Percentiles rank a stretch among this genome's conserved stretches.
phyloP scores from a whole-genome alignment of 1,140 invertebrate genomes.

The Octopus bimaculoides region DNA sequence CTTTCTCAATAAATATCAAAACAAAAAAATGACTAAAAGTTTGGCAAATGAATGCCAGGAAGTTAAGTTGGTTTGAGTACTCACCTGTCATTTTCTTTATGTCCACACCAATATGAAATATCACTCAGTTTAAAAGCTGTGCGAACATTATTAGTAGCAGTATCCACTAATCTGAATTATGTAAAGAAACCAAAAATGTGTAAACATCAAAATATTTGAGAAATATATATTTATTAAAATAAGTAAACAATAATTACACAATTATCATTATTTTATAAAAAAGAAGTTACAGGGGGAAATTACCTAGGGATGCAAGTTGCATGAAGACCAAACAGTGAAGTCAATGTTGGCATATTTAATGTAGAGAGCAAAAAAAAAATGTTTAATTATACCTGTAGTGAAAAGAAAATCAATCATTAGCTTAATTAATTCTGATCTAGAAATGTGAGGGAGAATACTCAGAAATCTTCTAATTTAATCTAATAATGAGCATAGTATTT shows the following conservation, averaged over 20 bases:
- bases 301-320: neutral
- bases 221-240: neutral
- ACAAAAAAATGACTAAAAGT: neutral
- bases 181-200: slow-evolving; percentile 2
- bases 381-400: neutral
- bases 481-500: no score
- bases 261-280: neutral
- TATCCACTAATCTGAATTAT: slow-evolving; percentile 54
- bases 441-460: no score
- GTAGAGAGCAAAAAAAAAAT: neutral
- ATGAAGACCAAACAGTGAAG: slow-evolving; percentile 4
- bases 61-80: neutral
- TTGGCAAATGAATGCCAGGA: neutral
- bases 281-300: neutral
- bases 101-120: slow-evolving; percentile 59
- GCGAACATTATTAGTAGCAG: slow-evolving; percentile 49
- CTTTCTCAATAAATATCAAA: no score
- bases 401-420: no score
- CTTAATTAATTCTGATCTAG: no score
- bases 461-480: no score
- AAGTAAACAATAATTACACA: neutral
- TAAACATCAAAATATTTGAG: neutral
- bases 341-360: neutral
- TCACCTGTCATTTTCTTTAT: slow-evolving; percentile 60
- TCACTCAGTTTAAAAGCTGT: slow-evolving; percentile 56